phyloP scores from a whole-genome alignment of 2,113 vertebrate genomes.

The Coturnix japonica region DNA sequence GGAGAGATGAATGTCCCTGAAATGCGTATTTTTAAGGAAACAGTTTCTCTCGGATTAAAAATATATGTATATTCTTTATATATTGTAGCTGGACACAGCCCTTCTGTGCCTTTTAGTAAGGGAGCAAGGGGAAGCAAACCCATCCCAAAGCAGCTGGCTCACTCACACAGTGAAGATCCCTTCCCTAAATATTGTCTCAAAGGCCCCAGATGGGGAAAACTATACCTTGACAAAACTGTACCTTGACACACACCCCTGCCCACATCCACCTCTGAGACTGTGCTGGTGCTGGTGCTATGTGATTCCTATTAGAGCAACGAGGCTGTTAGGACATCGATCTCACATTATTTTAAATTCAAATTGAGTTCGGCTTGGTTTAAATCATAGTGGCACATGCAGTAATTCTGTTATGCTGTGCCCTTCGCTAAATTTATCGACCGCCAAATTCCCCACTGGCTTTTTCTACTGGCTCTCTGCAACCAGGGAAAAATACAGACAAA shows the following conservation, averaged over 20 bases:
- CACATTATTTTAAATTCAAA: background rate
- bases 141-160: background rate
- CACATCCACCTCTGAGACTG: background rate
- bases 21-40: background rate
- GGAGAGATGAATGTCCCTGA: background rate
- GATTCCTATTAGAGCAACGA: slow-evolving; percentile 19
- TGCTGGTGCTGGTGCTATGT: rapidly evolving
- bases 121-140: background rate
- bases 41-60: background rate
- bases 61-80: background rate
- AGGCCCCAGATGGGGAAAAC: background rate
- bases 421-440: background rate
- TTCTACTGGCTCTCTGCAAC: background rate
- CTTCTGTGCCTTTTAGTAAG: background rate
- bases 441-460: background rate
- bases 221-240: background rate
- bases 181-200: background rate
- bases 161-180: rapidly evolving
- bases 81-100: background rate
- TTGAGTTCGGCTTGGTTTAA: background rate
- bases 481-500: rapidly evolving
- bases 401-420: background rate
- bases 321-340: background rate
- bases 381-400: background rate
- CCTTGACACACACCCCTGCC: background rate